phyloP scores from a whole-genome alignment of 2,113 vertebrate genomes.

The Melanerpes aurifrons region DNA sequence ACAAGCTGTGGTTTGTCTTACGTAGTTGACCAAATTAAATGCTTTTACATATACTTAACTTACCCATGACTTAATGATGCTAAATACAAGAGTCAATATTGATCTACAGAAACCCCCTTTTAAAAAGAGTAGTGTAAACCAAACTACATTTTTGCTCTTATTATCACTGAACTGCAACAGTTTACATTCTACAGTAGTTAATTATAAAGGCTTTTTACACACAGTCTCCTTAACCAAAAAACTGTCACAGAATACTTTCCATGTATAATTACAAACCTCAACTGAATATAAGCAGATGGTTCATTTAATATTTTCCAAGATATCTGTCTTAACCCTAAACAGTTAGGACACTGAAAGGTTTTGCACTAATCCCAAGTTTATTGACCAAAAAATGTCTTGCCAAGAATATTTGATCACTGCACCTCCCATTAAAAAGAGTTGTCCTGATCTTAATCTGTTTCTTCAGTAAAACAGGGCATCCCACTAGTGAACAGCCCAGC shows the following conservation, averaged over 20 bases:
- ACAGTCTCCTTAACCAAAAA: conserved; percentile 33
- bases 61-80: background rate
- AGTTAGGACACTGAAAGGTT: background rate
- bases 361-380: background rate
- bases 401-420: background rate
- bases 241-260: conserved; percentile 34
- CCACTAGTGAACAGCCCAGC: background rate
- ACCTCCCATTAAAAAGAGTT: background rate
- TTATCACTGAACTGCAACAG: conserved; percentile 2
- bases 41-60: background rate
- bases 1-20: background rate
- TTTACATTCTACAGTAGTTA: conserved; percentile 48
- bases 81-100: background rate
- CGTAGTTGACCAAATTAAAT: background rate
- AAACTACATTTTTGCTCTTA: background rate
- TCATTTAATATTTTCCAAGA: conserved; percentile 18
- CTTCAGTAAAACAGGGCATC: background rate
- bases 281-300: background rate
- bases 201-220: conserved; percentile 56
- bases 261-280: background rate
- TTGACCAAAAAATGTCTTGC: background rate
- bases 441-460: background rate
- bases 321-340: background rate
- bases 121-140: background rate
- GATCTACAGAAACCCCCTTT: background rate